Evolutionary conservation across 2,113 vertebrate species (phyloP).

Genomic region (Amphilophus citrinellus): DNA sequence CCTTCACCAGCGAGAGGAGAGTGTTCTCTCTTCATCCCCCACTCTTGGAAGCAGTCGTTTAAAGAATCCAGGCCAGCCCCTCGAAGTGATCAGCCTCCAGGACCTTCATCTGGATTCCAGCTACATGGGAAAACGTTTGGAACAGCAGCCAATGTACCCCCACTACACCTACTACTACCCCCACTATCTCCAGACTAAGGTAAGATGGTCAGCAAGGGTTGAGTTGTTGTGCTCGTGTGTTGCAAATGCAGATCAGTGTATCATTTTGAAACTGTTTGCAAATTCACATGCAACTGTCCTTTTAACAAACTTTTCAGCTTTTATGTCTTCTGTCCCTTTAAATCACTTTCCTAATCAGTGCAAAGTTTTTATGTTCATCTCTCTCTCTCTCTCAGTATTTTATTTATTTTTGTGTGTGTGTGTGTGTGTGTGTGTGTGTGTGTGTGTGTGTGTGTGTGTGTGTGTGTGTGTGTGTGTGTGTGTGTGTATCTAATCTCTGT

Average conservation of each 20-base stretch:
- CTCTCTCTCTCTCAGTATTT: background rate
- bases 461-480: too few species aligned
- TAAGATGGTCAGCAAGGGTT: slow-evolving; percentile 71
- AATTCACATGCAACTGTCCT: background rate
- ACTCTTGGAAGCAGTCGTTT: slow-evolving; percentile 44
- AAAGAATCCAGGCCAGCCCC: slow-evolving; percentile 61
- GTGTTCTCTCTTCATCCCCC: slow-evolving; percentile 42
- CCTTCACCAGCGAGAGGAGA: slow-evolving; percentile 38
- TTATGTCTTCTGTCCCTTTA: background rate
- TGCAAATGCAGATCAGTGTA: background rate
- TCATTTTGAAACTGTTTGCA: background rate
- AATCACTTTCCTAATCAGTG: background rate
- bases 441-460: too few species aligned
- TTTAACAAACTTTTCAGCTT: background rate
- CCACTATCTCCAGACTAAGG: slow-evolving; percentile 98
- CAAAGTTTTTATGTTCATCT: background rate
- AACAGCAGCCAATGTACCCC: slow-evolving; percentile 99
- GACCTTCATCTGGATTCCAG: slow-evolving; percentile 87
- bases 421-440: too few species aligned
- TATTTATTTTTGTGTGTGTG: too few species aligned
- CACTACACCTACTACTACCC: slow-evolving; percentile 99
- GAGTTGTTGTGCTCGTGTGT: slow-evolving; percentile 43
- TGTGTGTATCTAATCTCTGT: background rate
- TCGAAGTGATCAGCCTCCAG: slow-evolving; percentile 65
- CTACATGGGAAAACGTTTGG: slow-evolving; percentile 99